Evolutionary conservation across 2,113 vertebrate species (phyloP).

Genomic region (Siphamia tubifer): DNA sequence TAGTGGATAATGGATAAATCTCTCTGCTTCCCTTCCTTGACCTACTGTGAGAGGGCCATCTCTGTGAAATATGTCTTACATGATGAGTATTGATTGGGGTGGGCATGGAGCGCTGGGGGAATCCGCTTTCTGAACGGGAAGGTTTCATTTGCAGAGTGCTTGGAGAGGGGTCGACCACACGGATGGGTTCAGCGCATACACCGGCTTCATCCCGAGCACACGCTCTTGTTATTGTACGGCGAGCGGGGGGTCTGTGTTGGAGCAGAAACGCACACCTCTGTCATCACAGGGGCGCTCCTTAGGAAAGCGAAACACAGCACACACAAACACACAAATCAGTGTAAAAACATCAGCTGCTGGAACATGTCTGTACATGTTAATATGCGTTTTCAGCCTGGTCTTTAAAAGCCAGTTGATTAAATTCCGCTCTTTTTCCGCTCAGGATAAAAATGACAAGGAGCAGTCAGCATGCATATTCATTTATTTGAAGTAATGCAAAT

Average conservation of each 20-base stretch:
- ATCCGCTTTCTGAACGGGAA: slow-evolving; percentile 23
- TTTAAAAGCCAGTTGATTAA: slow-evolving; percentile 25
- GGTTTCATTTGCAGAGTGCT: slow-evolving; percentile 54
- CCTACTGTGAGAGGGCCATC: slow-evolving; percentile 36
- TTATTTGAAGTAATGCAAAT: slow-evolving; percentile 14
- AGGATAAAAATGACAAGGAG: background rate
- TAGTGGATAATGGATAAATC: slow-evolving; percentile 26
- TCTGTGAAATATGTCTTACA: slow-evolving; percentile 68
- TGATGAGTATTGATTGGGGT: slow-evolving; percentile 72
- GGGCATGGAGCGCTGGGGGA: slow-evolving; percentile 22
- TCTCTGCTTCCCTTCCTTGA: slow-evolving; percentile 22
- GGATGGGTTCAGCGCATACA: slow-evolving; percentile 17
- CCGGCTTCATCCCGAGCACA: background rate
- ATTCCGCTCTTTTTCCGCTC: background rate
- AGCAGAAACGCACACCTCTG: background rate
- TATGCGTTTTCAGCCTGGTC: background rate
- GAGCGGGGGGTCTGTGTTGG: slow-evolving; percentile 4
- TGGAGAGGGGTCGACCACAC: slow-evolving; percentile 6
- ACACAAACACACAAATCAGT: background rate
- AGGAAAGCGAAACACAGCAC: background rate
- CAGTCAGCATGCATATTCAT: slow-evolving; percentile 13
- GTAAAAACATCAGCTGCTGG: background rate
- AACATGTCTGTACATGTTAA: background rate
- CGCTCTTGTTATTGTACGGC: background rate
- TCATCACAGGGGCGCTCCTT: background rate